Evolutionary conservation across 2,888 invertebrate genomes (phyloP), one percentile per base, ranked within the genome.

Genomic region (Tachystola acroxantha): DNA sequence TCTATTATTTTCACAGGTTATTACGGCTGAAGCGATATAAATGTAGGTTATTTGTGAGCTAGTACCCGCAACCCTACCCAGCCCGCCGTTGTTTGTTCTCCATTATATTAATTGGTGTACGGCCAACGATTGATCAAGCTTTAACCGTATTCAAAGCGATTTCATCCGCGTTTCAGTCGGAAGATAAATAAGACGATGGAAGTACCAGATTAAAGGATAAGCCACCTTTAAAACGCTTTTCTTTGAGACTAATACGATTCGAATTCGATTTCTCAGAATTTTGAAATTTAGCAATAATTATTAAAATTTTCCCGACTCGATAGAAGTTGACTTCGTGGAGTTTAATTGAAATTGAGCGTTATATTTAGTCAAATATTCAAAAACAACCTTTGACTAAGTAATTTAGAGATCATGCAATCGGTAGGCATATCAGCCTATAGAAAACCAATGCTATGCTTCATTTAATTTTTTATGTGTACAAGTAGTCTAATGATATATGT

Each of bases 41-140:
- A 38, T 24, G 16, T 19, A 30, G 20, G 33, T 30, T 41, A 31
- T 42, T 37, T 34, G 26, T 32, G 24, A 27, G 10, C 37, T 34
- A 10, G 10, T 6, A 3, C 30, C 30, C 11, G 13, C 14, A 3
- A 4, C 16, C 16, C 6, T 6, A 16, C 16, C 16, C 16, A 3
- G 11, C 25, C 26, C 47, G 40, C 42, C 45, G 49, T 48, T 61
- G 51, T 57, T 58, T 55, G 60, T 53, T 45, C 52, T 45, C 50
- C 52, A 52, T 59, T 57, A 50, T 53, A 51, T 47, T 53, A 60
- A 58, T 58, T 56, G 53, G 46, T 53, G 50, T 50, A 44, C 41
- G 50, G 45, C 45, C 38, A 34, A 46, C 44, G 52, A 55, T 52
- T 59, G 56, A 57, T 56, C 53, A 47, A 50, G 49, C 45, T 41